Conservation (phyloP, 2,113 vertebrate species). For the Turdus rufiventris region DNA sequence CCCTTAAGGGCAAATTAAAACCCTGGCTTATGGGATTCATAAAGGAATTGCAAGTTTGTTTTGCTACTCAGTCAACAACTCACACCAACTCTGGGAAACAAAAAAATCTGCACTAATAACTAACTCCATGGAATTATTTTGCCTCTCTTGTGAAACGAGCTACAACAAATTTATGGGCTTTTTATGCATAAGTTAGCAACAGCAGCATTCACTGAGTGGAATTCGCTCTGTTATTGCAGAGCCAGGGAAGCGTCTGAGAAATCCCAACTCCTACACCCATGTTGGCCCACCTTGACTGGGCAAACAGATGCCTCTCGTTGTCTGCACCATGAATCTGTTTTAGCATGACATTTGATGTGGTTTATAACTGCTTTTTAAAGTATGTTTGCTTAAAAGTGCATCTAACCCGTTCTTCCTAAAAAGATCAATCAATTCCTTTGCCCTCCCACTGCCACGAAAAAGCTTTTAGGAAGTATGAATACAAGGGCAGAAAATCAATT, state of each 20-base stretch:
- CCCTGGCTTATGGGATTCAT: neutral
- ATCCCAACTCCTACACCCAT: rapidly evolving
- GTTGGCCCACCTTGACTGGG: too few relatives aligned
- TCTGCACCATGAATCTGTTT: neutral
- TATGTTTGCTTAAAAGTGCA: neutral
- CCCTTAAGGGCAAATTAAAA: neutral
- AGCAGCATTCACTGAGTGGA: neutral
- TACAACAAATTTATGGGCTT: neutral
- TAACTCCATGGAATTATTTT: neutral
- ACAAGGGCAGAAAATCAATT: neutral
- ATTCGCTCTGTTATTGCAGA: neutral
- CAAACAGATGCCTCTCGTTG: neutral
- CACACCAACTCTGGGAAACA: neutral
- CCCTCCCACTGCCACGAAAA: neutral
- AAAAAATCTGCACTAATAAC: neutral
- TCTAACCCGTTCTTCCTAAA: neutral
- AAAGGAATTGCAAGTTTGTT: neutral
- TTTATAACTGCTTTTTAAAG: neutral
- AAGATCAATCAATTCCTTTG: neutral
- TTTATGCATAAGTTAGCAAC: neutral
- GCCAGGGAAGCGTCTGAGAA: neutral
- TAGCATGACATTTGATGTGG: neutral
- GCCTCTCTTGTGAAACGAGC: neutral
- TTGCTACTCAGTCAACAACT: neutral
- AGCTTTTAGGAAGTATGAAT: neutral